Percentiles rank a stretch among this genome's conserved stretches.
These are phyloP conservation scores for Miichthys miiuy DNA, from an alignment of 2,797 vertebrate genomes.

Conservation along the genomic window DNA sequence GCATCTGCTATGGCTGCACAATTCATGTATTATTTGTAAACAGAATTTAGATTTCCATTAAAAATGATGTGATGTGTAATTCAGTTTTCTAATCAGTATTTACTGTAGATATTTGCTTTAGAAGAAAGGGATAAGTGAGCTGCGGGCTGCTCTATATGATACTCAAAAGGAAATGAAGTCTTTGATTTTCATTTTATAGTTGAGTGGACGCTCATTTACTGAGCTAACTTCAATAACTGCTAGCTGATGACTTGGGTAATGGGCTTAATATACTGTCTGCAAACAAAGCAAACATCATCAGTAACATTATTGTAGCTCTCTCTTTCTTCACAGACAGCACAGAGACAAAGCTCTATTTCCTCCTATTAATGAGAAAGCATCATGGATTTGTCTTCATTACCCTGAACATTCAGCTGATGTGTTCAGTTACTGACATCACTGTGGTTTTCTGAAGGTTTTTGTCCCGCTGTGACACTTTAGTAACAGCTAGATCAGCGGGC, in stretches of 20 bases:
- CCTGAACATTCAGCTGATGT: slow-evolving; percentile 17
- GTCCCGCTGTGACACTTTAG: slow-evolving; percentile 29
- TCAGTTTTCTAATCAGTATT: slow-evolving; percentile 8
- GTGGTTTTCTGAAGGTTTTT: slow-evolving; percentile 26
- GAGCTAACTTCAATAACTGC: background rate
- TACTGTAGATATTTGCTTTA: background rate
- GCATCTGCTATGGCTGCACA: background rate
- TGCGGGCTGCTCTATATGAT: background rate
- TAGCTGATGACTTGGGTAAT: slow-evolving; percentile 11
- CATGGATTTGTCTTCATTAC: slow-evolving; percentile 27
- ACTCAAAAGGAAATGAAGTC: background rate
- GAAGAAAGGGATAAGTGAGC: background rate
- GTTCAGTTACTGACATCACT: slow-evolving; percentile 18
- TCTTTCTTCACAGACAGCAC: slow-evolving; percentile 11
- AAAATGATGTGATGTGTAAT: background rate
- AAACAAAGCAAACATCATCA: slow-evolving; percentile 8
- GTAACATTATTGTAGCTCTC: slow-evolving; percentile 8
- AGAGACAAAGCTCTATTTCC: slow-evolving; percentile 12
- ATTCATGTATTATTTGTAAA: background rate
- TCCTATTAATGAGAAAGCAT: slow-evolving; percentile 32
- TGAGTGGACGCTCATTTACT: slow-evolving; percentile 11
- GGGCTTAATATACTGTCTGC: background rate
- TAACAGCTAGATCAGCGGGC: slow-evolving; percentile 25
- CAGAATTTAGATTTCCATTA: background rate
- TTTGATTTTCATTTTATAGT: slow-evolving; percentile 10